phyloP scores from a whole-genome alignment of 2,113 vertebrate genomes.

The Nesogale talazaci region DNA sequence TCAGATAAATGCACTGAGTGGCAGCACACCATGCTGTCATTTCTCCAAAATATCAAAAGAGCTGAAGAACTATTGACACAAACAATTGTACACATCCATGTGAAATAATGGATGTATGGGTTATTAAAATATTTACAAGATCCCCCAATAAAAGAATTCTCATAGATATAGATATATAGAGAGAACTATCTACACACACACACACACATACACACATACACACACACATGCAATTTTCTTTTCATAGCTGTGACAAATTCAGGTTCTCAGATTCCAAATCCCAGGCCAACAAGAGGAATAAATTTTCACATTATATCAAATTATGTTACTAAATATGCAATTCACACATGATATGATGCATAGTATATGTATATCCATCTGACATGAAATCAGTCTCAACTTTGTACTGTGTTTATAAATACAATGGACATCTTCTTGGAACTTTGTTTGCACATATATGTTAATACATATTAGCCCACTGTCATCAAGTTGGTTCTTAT shows the following conservation, averaged over 20 bases:
- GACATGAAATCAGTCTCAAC: neutral
- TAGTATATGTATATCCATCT: neutral
- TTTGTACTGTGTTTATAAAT: neutral
- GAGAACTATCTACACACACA: too few species aligned
- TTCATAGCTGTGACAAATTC: slow-evolving; percentile 3
- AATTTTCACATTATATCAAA: slow-evolving; percentile 18
- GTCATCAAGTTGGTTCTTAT: too few species aligned
- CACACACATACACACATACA: too few species aligned
- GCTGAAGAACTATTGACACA: neutral
- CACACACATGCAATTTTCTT: too few species aligned
- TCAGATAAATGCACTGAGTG: neutral
- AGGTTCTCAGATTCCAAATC: slow-evolving; percentile 4
- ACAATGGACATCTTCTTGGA: neutral
- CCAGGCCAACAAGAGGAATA: slow-evolving; percentile 33
- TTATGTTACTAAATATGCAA: neutral
- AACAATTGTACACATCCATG: too few species aligned
- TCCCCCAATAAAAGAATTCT: too few species aligned
- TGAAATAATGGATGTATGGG: too few species aligned
- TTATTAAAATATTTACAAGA: too few species aligned
- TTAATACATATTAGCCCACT: too few species aligned
- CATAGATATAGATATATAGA: too few species aligned
- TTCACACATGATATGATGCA: neutral
- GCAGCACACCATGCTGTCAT: neutral
- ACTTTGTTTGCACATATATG: neutral
- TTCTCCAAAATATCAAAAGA: slow-evolving; percentile 11